Evolutionary conservation across 2,797 vertebrate genomes (phyloP).

Genomic region (Sebastolobus alascanus): DNA sequence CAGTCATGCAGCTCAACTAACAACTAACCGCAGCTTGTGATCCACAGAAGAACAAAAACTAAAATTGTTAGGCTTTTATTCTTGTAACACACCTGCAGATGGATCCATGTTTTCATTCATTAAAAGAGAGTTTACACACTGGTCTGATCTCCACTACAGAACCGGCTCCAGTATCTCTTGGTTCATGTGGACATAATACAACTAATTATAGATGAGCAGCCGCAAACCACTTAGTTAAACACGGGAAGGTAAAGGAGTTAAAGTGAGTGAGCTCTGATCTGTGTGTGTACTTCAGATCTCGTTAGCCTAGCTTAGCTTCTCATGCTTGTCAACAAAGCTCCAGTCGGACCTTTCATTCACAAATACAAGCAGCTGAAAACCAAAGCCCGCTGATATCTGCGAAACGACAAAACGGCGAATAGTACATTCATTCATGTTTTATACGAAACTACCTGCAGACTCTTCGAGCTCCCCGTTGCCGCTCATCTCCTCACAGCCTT

Average conservation of each 20-base stretch:
- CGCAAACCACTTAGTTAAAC: not conserved
- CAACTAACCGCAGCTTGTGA: not conserved
- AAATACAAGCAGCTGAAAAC: not conserved
- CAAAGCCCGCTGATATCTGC: fast-evolving
- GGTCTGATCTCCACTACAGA: not conserved
- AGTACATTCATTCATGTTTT: not conserved
- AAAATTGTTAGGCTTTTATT: not conserved
- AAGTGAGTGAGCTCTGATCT: not conserved
- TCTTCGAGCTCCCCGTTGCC: constrained; percentile 78
- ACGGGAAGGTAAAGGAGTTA: fast-evolving
- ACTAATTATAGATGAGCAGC: no score
- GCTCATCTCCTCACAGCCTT: constrained; percentile 78
- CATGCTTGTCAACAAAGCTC: constrained; percentile 6
- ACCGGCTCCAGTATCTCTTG: fast-evolving
- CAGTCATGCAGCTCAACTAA: not conserved
- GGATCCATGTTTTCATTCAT: constrained; percentile 46
- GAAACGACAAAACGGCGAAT: fast-evolving
- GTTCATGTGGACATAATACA: not conserved
- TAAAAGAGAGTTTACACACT: not conserved
- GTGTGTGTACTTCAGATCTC: constrained; percentile 1
- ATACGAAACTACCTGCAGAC: constrained; percentile 72
- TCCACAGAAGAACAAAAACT: not conserved
- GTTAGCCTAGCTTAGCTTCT: constrained; percentile 73
- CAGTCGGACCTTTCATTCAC: not conserved
- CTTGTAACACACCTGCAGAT: not conserved